phyloP scores from a whole-genome alignment of 2,888 invertebrate genomes.

The Tipula helvola region DNA sequence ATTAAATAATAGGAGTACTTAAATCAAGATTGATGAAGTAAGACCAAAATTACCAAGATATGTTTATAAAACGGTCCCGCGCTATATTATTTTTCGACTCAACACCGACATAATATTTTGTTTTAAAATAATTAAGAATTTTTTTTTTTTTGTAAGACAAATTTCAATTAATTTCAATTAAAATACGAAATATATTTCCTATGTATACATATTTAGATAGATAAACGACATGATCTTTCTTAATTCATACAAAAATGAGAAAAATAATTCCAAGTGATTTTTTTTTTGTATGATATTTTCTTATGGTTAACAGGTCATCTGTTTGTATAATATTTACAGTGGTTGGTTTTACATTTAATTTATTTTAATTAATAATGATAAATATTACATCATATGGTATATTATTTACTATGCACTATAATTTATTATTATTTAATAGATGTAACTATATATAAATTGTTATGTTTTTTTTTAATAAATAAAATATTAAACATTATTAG shows the following conservation, averaged over 20 bases:
- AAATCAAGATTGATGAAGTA: conserved; percentile 4
- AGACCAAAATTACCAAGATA: not conserved
- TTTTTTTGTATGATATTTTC: not conserved
- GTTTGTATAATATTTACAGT: not conserved
- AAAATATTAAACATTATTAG: not conserved
- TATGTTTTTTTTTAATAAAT: not conserved
- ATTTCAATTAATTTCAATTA: not conserved
- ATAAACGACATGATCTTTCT: not conserved
- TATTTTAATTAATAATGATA: not conserved
- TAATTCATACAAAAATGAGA: not conserved
- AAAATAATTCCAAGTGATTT: not conserved
- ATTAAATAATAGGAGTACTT: not conserved
- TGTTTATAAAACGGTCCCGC: not conserved
- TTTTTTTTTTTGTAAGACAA: not conserved
- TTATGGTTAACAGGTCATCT: not conserved
- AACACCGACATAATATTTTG: not conserved
- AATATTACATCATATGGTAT: not conserved
- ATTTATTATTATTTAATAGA: not conserved
- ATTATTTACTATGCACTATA: not conserved
- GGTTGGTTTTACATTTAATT: not conserved
- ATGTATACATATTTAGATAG: not conserved
- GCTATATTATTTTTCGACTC: not conserved
- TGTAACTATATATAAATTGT: not conserved
- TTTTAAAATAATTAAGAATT: not conserved
- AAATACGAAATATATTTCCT: not conserved